phyloP scores from a whole-genome alignment of 2,113 vertebrate genomes.

The Pelecanus crispus region DNA sequence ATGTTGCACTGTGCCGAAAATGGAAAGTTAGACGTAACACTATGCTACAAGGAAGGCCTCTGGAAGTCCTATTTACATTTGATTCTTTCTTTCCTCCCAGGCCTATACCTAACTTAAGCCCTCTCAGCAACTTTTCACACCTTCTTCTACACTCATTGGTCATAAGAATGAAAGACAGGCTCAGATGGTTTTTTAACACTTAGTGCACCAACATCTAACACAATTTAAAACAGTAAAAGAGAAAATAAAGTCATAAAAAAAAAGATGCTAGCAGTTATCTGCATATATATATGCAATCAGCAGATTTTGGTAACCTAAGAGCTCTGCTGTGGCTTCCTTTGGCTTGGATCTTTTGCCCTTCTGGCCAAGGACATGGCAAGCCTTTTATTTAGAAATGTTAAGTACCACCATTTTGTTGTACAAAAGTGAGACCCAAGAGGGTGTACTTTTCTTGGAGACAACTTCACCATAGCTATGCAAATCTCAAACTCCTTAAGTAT shows the following conservation, averaged over 20 bases:
- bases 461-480: neutral
- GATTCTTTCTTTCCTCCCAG: conserved; percentile 10
- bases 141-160: neutral
- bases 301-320: neutral
- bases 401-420: neutral
- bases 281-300: neutral
- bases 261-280: neutral
- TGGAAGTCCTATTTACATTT: neutral
- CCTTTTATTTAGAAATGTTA: neutral
- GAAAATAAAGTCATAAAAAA: neutral
- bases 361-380: neutral
- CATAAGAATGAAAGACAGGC: neutral
- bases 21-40: conserved; percentile 51
- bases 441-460: neutral
- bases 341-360: neutral
- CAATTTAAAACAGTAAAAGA: neutral
- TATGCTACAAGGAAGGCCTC: conserved; percentile 6
- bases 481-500: neutral
- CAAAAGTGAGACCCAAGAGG: neutral
- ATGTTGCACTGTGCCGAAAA: conserved; percentile 55
- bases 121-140: neutral
- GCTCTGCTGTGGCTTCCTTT: neutral
- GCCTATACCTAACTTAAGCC: neutral
- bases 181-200: neutral
- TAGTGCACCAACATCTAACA: neutral